These are phyloP conservation scores for Corythornis cristatus DNA, from an alignment of 2,113 vertebrate species.

Conservation along the genomic window DNA sequence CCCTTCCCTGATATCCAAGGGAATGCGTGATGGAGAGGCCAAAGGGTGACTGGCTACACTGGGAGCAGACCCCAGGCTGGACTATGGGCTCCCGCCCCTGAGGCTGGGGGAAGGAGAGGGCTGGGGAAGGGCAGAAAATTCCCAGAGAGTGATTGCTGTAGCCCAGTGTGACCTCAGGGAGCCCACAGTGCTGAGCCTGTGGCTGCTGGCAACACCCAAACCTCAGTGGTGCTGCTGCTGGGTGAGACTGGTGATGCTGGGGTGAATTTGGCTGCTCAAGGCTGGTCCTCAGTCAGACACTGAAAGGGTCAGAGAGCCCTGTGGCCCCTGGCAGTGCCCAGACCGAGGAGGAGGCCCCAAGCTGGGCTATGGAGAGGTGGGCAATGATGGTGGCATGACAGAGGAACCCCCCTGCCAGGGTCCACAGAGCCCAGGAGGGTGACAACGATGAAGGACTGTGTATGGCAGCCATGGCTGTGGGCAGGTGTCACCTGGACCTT, in stretches of 20 bases:
- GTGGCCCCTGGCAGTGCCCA: rapidly evolving
- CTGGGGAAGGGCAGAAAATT: background rate
- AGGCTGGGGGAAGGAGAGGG: background rate
- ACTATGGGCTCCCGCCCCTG: background rate
- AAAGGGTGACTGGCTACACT: rapidly evolving
- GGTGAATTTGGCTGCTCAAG: background rate
- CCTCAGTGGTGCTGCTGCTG: rapidly evolving
- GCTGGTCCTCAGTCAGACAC: background rate
- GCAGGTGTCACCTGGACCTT: background rate
- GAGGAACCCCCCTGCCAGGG: background rate
- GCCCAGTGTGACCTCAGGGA: rapidly evolving
- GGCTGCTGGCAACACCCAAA: background rate
- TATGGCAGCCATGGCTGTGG: background rate
- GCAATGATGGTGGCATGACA: background rate
- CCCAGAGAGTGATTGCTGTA: rapidly evolving
- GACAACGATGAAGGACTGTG: background rate
- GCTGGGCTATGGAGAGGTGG: background rate
- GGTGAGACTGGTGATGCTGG: background rate
- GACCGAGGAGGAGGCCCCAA: rapidly evolving
- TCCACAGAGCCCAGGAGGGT: background rate
- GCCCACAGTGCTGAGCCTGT: rapidly evolving
- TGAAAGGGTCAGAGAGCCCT: rapidly evolving
- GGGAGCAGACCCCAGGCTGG: background rate
- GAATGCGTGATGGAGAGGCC: background rate
- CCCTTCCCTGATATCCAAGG: background rate